Evolutionary conservation across 2,888 invertebrate species (phyloP).

Genomic region (Catocala sponsa): DNA sequence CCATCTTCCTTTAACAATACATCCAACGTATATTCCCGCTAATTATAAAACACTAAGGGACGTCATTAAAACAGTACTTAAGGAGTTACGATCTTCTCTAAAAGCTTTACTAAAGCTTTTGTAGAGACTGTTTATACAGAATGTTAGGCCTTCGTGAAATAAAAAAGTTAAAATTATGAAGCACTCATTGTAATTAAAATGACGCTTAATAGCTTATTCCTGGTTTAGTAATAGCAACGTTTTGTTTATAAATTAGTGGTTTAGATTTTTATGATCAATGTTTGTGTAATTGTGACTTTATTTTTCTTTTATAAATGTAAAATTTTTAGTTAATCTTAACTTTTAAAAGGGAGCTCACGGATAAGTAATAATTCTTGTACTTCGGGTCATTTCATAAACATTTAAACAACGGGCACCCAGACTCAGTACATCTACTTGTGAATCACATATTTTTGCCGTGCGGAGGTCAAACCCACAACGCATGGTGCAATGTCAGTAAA

Average conservation of each 20-base stretch:
- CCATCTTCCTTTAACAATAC: constrained; percentile 40
- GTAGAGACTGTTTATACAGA: constrained; percentile 53
- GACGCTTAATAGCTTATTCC: constrained; percentile 47
- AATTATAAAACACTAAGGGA: constrained; percentile 69
- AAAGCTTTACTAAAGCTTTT: constrained; percentile 61
- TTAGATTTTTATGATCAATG: constrained; percentile 7
- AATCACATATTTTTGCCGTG: too few relatives aligned
- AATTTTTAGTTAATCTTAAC: too few relatives aligned
- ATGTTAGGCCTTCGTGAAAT: constrained; percentile 46
- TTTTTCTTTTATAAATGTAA: too few relatives aligned
- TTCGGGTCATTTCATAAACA: too few relatives aligned
- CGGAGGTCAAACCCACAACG: too few relatives aligned
- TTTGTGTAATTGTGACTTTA: not conserved
- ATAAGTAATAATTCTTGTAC: too few relatives aligned
- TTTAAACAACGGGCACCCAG: too few relatives aligned
- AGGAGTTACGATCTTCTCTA: constrained; percentile 68
- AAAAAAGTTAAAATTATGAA: constrained; percentile 54
- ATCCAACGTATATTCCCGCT: constrained; percentile 57
- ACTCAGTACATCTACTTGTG: too few relatives aligned
- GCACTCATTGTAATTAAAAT: constrained; percentile 53
- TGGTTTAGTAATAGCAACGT: constrained; percentile 25
- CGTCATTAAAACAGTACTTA: constrained; percentile 73
- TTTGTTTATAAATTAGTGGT: constrained; percentile 21
- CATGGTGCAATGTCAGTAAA: too few relatives aligned
- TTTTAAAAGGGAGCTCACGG: too few relatives aligned